Conservation (phyloP, 1,140 invertebrate genomes). For the Trissolcus basalis region DNA sequence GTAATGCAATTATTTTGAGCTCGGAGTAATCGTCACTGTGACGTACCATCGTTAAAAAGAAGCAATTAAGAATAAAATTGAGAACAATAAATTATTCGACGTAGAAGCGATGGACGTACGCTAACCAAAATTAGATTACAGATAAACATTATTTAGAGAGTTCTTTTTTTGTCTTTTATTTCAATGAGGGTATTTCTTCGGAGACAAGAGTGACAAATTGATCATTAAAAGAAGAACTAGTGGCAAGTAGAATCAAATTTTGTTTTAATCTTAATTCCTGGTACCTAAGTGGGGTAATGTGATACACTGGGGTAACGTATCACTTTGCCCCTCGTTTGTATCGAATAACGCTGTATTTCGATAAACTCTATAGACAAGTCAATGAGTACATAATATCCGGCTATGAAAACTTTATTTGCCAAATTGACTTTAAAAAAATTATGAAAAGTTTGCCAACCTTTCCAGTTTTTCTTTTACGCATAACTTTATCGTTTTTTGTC, state of each 20-base stretch:
- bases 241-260: constrained; percentile 7
- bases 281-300: constrained; percentile 30
- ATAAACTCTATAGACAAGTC: constrained; percentile 24
- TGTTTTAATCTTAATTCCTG: constrained; percentile 26
- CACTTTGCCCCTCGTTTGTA: constrained; percentile 37
- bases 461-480: too few relatives aligned
- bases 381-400: constrained; percentile 2
- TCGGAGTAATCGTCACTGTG: constrained; percentile 11
- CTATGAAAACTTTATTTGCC: not conserved
- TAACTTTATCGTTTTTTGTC: too few relatives aligned
- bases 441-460: too few relatives aligned
- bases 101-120: too few relatives aligned
- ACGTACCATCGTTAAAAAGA: constrained; percentile 20
- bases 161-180: too few relatives aligned
- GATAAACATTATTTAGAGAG: too few relatives aligned
- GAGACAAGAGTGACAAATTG: constrained; percentile 7
- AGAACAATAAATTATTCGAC: too few relatives aligned
- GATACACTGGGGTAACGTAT: constrained; percentile 45
- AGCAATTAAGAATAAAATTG: too few relatives aligned
- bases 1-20: constrained; percentile 11
- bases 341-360: constrained; percentile 36
- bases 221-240: constrained; percentile 7
- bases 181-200: too few relatives aligned
- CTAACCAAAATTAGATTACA: too few relatives aligned
- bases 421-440: too few relatives aligned